Base-by-base conservation (phyloP, 2,113 vertebrate genomes). In the Scytalopus superciliaris region DNA sequence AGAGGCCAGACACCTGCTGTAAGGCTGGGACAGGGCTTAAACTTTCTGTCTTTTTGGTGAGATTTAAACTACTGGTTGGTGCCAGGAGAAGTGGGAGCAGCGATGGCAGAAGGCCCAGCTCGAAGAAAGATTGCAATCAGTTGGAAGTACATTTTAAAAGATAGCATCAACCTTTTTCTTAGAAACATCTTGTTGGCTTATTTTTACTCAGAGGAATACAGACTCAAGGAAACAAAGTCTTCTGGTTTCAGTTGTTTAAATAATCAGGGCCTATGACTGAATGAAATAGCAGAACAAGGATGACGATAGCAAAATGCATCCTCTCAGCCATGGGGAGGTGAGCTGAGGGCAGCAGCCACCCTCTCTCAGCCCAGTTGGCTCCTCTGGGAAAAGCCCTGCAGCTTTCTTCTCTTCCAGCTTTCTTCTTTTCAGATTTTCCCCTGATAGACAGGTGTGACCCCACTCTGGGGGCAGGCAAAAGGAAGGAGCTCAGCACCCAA, bases 311-410 rank as follows among this genome's bases (percentile, higher is more conserved):
- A 88, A 59, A 95, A 80, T 2, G 21, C 40, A n/a, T 17, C 42
- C n/a, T 86, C 67, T 37, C 63, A 86, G 82, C 42, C 68, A 13
- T 0, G 6, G 53, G 52, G 82, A 92, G 90, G 88, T 92, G 68
- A 95, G 86, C 73, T 84, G 94, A 94, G 93, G 92, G 96, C 94
- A 95, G 83, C 85, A 94, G 76, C 83, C 90, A 89, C 73, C 82
- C 90, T 90, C 79, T 2, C 0, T 56, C 82, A 88, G 79, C 82
- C 52, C 23, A 8, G 2, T 74, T 67, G 82, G 67, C 85, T 96
- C 64, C 44, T 84, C 85, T 94, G 93, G 92, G 94, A 96, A 96
- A 96, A 96, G 89, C 96, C 94, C 95, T 95, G 77, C 77, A 78
- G 94, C 91, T 88, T 93, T 93, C 96, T 97, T 95, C 82, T 93